Evolutionary conservation across 2,888 invertebrate species (phyloP).

Genomic region (Busseola fusca): DNA sequence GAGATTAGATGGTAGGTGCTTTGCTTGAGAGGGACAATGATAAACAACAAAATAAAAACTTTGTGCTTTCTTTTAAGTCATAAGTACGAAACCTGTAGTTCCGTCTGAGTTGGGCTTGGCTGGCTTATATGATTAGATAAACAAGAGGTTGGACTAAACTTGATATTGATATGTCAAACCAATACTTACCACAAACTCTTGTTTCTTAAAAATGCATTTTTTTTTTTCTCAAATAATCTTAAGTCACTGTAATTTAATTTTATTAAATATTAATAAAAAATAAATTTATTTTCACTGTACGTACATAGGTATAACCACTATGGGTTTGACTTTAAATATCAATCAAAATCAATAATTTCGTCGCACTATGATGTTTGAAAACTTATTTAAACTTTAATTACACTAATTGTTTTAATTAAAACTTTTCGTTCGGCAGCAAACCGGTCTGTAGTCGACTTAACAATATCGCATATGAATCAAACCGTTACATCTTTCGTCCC

Average conservation of each 20-base stretch:
- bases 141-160: neutral
- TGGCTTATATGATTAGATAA: neutral
- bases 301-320: neutral
- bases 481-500: no score
- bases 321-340: neutral
- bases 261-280: no score
- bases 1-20: no score
- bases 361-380: neutral
- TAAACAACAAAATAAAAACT: no score
- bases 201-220: neutral
- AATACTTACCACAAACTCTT: neutral
- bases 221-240: neutral
- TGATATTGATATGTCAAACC: neutral
- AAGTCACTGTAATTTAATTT: neutral
- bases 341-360: neutral
- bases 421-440: neutral
- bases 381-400: no score
- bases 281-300: neutral
- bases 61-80: neutral
- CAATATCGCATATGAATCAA: neutral
- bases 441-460: neutral
- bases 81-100: no score
- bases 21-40: no score
- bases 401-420: neutral
- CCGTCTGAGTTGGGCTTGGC: no score